phyloP scores from a whole-genome alignment of 2,797 vertebrate genomes.

The Sphenodon punctatus region DNA sequence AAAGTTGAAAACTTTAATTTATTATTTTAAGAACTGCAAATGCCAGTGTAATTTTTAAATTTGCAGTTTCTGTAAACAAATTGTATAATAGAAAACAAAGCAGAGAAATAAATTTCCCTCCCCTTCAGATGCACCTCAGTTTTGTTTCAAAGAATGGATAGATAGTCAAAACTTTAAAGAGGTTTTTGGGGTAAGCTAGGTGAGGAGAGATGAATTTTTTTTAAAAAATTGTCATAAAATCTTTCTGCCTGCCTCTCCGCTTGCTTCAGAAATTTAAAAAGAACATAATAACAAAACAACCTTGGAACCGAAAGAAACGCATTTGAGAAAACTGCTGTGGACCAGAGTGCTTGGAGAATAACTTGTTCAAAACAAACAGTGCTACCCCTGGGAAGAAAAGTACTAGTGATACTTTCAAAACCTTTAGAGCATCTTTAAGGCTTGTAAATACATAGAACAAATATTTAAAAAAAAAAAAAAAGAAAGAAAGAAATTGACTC shows the following conservation, averaged over 20 bases:
- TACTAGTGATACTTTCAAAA: slow-evolving; percentile 90
- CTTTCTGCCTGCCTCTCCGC: slow-evolving; percentile 79
- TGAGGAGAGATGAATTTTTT: slow-evolving; percentile 56
- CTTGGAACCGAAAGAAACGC: slow-evolving; percentile 68
- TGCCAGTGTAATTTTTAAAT: slow-evolving; percentile 94
- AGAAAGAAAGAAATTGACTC: slow-evolving; percentile 75
- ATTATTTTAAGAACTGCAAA: slow-evolving; percentile 99
- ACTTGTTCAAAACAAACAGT: slow-evolving; percentile 72
- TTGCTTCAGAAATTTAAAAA: slow-evolving; percentile 75
- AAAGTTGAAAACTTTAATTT: slow-evolving; percentile 95
- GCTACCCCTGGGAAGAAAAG: slow-evolving; percentile 78
- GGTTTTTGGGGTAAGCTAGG: slow-evolving; percentile 69
- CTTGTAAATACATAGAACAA: slow-evolving; percentile 96
- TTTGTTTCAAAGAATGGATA: slow-evolving; percentile 76
- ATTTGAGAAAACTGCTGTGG: slow-evolving; percentile 63
- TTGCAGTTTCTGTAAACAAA: slow-evolving; percentile 94
- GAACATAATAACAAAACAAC: slow-evolving; percentile 70
- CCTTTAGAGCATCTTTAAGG: slow-evolving; percentile 92
- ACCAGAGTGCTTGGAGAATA: slow-evolving; percentile 76
- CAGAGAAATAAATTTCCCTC: slow-evolving; percentile 88
- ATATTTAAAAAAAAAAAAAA: slow-evolving; percentile 77
- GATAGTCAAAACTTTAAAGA: slow-evolving; percentile 59
- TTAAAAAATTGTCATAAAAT: slow-evolving; percentile 53
- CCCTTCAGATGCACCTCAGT: slow-evolving; percentile 81
- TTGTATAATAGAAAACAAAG: slow-evolving; percentile 88